Evolutionary conservation across 2,113 vertebrate genomes (phyloP).

Genomic region (Hypocryptadius cinnamomeus): DNA sequence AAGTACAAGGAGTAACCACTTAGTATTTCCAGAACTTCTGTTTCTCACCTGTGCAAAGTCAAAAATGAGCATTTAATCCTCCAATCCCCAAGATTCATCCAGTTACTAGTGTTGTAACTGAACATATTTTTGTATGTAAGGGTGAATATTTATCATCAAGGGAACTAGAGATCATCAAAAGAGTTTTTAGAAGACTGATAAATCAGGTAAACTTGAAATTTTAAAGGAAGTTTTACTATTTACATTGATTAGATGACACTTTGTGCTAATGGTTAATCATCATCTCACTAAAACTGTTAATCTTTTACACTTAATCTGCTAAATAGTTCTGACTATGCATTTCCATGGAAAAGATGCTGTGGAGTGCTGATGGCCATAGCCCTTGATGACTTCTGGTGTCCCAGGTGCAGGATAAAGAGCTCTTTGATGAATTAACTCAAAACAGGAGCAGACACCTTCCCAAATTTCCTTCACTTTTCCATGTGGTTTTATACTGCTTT

Average conservation of each 20-base stretch:
- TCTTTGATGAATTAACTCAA: not conserved
- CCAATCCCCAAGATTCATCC: not conserved
- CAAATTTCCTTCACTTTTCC: not conserved
- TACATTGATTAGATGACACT: not conserved
- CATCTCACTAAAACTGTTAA: not conserved
- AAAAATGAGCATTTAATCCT: not conserved
- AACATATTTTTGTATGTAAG: not conserved
- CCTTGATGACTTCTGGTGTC: not conserved
- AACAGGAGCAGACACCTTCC: not conserved
- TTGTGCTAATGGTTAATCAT: not conserved
- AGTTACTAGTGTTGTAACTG: not conserved
- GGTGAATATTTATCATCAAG: not conserved
- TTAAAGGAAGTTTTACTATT: not conserved
- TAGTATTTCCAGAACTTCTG: not conserved
- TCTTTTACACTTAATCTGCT: not conserved
- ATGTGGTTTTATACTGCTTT: not conserved
- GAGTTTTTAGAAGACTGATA: not conserved
- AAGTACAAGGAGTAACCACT: not conserved
- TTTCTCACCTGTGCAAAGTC: not conserved
- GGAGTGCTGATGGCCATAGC: not conserved
- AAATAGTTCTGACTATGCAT: not conserved
- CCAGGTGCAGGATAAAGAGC: not conserved
- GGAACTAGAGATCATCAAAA: not conserved
- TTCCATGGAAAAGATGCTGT: not conserved
- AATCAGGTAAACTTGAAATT: not conserved